Evolutionary conservation across 1,140 invertebrate genomes (phyloP).

Genomic region (Sminthurides bifidus): DNA sequence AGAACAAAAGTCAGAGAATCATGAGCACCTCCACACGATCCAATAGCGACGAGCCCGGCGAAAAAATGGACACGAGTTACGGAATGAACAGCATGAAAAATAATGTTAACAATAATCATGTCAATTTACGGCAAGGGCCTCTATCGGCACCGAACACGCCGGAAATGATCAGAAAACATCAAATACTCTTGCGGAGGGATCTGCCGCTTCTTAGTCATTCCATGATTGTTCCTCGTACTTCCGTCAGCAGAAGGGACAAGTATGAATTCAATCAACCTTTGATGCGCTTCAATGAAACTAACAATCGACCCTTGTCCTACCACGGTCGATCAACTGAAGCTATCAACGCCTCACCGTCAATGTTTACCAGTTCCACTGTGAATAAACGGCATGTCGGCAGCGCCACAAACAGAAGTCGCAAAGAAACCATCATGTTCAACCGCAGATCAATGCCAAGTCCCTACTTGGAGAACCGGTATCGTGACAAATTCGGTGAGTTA

Average conservation of each 20-base stretch:
- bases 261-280: slow-evolving; percentile 32
- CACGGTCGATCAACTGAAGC: slow-evolving; percentile 22
- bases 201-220: slow-evolving; percentile 5
- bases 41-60: slow-evolving; percentile 27
- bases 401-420: slow-evolving; percentile 11
- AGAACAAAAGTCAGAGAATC: background rate
- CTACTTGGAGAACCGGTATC: slow-evolving; percentile 24
- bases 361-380: slow-evolving; percentile 3
- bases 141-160: slow-evolving; percentile 30
- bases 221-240: slow-evolving; percentile 6
- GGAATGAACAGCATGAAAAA: background rate
- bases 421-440: slow-evolving; percentile 25
- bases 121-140: slow-evolving; percentile 21
- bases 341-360: slow-evolving; percentile 7
- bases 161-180: slow-evolving; percentile 27
- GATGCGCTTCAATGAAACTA: slow-evolving; percentile 21
- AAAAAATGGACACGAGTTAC: slow-evolving; percentile 34
- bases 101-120: slow-evolving; percentile 22
- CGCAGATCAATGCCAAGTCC: slow-evolving; percentile 29
- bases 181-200: slow-evolving; percentile 14
- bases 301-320: slow-evolving; percentile 24
- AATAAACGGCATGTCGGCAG: slow-evolving; percentile 26
- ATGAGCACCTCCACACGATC: background rate
- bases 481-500: slow-evolving; percentile 28
- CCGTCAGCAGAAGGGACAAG: slow-evolving; percentile 28